Base-by-base conservation (phyloP, 1,140 invertebrate species). In the Physella acuta region DNA sequence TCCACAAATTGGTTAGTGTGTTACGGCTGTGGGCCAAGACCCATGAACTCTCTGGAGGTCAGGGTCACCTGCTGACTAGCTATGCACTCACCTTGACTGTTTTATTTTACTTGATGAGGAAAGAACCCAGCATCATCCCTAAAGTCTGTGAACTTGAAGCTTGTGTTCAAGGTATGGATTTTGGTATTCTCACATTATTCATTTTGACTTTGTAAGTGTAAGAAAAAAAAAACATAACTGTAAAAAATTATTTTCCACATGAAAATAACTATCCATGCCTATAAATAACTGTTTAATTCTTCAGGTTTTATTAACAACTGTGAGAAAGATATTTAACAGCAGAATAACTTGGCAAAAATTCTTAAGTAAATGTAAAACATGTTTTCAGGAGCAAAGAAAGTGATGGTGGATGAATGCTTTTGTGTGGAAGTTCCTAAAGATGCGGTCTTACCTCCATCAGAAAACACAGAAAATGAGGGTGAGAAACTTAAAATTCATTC, bases 1-100 rank as follows among this genome's bases (percentile, higher is more conserved):
- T 82, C 31, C 71, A 72, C 2, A 74, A 75, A 20, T 68, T 82
- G 31, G 75, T 80, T 52, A 76, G 69, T 53, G 56, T 71, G 3
- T 67, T 82, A 3, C 70, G 81, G 5, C 77, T 79, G 65, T 82
- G 81, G 81, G 79, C 76, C 36, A 76, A 74, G 59, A 17, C 72
- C 11, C 73, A 75, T 63, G 72, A 75, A 24, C 26, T 82, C 3
- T 71, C 77, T 0, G 77, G 78, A 3, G 73, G 77, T 62, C 52
- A 58, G 8, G 71, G 68, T 28, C 66, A 73, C 3, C 68, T 70
- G 11, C 67, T 82, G 49, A 75, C 77, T 1, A 81, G 76, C 70
- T 82, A 82, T 55, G 75, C 79, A 17, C 68, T 82, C 28, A 79
- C 76, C 2, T 66, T 78, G 44, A 65, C 80, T 52, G 74, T 79